These are phyloP conservation scores for Eulemur rubriventer DNA, from an alignment of 2,797 vertebrate species.

Conservation along the genomic window DNA sequence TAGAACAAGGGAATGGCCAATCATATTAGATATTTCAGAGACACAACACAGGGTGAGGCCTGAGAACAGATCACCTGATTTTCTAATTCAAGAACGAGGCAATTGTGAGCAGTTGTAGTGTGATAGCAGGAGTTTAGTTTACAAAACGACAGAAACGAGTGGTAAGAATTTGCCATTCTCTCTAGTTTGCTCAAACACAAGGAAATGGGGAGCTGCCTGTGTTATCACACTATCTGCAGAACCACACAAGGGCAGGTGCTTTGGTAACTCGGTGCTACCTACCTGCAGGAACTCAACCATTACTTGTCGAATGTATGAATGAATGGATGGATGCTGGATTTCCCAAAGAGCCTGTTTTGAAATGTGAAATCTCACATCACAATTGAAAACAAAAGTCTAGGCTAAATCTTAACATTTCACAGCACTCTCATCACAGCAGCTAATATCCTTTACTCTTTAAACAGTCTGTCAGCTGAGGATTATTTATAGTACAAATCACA, in stretches of 20 bases:
- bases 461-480: neutral
- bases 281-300: neutral
- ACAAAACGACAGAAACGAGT: neutral
- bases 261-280: neutral
- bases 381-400: neutral
- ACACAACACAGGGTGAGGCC: neutral
- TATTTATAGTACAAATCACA: neutral
- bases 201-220: neutral
- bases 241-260: neutral
- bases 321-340: neutral
- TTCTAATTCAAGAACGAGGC: neutral
- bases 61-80: neutral
- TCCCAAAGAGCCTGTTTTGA: neutral
- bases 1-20: neutral
- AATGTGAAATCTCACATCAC: neutral
- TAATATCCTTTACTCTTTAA: neutral
- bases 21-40: neutral
- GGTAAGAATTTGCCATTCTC: neutral
- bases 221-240: accelerated
- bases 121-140: neutral
- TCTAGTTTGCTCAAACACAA: neutral
- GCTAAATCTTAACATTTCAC: neutral
- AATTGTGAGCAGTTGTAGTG: no score
- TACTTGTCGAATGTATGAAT: neutral
- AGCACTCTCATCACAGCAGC: neutral